Evolutionary conservation across 2,113 vertebrate genomes (phyloP).

Genomic region (Rhizomys pruinosus): DNA sequence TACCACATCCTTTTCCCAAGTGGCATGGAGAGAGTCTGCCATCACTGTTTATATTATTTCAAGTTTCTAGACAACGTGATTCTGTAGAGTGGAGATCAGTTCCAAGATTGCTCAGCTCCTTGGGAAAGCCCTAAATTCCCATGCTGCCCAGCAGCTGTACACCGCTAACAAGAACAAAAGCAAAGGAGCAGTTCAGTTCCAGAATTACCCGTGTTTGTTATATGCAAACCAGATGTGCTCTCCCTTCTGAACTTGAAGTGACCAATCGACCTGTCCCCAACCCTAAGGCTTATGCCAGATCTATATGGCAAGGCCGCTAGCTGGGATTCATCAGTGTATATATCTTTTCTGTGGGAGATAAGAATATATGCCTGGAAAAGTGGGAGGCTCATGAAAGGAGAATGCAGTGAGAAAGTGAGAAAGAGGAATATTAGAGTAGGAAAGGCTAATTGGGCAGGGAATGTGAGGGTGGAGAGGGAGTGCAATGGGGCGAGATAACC

Average conservation of each 20-base stretch:
- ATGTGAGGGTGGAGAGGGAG: no score
- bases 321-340: neutral
- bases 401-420: no score
- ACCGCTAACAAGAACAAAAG: neutral
- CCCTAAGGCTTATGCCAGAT: neutral
- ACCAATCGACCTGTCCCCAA: neutral
- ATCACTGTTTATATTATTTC: constrained; percentile 46
- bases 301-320: neutral
- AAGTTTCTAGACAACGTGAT: constrained; percentile 46
- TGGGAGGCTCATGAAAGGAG: no score
- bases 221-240: neutral
- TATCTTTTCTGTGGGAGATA: neutral
- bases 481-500: no score
- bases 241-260: neutral
- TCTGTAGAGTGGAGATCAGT: neutral
- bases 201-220: neutral
- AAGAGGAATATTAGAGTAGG: no score
- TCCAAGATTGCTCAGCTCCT: constrained; percentile 8
- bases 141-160: neutral
- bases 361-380: neutral
- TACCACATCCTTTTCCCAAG: constrained; percentile 22
- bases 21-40: neutral
- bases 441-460: no score
- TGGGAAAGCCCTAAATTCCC: neutral
- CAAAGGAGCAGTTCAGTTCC: neutral